Percentiles rank a stretch among this genome's conserved stretches.
These are phyloP conservation scores for Drosophila borborema DNA, from an alignment of 2,888 invertebrate species.

Conservation along the genomic window DNA sequence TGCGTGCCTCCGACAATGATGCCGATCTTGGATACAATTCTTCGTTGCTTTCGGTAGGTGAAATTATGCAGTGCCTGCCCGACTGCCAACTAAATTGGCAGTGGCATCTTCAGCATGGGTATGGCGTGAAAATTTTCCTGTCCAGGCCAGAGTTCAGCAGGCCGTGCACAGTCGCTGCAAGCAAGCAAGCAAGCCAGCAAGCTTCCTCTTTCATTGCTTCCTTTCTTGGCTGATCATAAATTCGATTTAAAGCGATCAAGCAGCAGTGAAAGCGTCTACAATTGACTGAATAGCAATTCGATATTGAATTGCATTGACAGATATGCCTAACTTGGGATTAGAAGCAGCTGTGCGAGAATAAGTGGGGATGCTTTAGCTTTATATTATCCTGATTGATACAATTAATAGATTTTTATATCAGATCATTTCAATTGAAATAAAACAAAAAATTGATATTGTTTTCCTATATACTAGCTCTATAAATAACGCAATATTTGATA, in stretches of 20 bases:
- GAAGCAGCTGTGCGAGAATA: not conserved
- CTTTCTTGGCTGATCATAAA: constrained; percentile 70
- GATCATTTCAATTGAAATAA: too few species aligned
- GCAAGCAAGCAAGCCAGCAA: too few species aligned
- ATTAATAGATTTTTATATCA: not conserved
- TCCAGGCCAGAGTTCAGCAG: constrained; percentile 74
- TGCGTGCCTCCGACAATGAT: constrained; percentile 50
- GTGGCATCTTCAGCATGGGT: constrained; percentile 26
- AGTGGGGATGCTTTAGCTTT: not conserved
- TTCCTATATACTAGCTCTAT: too few species aligned
- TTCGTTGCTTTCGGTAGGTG: constrained; percentile 52
- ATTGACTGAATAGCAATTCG: constrained; percentile 3
- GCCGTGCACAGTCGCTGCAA: constrained; percentile 32
- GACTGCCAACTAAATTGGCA: constrained; percentile 36
- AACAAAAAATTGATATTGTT: too few species aligned
- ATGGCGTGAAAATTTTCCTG: constrained; percentile 71
- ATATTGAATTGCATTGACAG: constrained; percentile 7
- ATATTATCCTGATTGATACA: not conserved
- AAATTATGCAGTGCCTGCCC: constrained; percentile 69
- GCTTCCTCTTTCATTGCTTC: constrained; percentile 10
- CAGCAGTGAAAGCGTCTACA: constrained; percentile 67
- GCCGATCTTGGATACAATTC: constrained; percentile 26
- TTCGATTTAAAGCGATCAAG: constrained; percentile 72
- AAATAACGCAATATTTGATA: too few species aligned
- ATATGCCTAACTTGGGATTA: not conserved